Evolutionary conservation across 2,888 invertebrate genomes (phyloP), one percentile per base, ranked within the genome.

Genomic region (Tortrix viridana): DNA sequence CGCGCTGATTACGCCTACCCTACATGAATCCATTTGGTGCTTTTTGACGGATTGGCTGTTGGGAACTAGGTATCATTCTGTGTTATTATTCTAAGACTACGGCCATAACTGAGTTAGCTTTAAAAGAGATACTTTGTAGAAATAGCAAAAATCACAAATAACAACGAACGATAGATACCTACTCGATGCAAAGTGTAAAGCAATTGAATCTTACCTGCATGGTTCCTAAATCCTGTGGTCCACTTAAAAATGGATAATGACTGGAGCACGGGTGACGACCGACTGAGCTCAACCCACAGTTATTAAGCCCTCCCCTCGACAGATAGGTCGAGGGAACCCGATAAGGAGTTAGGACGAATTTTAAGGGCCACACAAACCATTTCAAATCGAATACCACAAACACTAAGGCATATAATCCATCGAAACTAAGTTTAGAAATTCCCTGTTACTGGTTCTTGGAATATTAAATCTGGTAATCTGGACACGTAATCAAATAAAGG

Each of bases 301-400:
- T 77, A 80, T 86, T 87, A 86, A 80, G 81, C 84, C 85, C 84
- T 69, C 72, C 85, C 79, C 83, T 48, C 65, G 79, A 69, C 74
- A 81, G 79, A 88, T 89, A 88, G 74, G 74, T 78, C 66, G 71
- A 82, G 80, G 79, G 75, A 79, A 82, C 73, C 76, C 73, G 79
- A 82, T 81, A 82, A 79, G 75, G 74, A 76, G 72, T 81, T 79
- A 78, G 75, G 71, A 75, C 68, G 71, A 76, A 75, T 74, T 77
- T 74, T 67, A 71, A 68, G 50, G 61, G 52, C 61, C 66, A 61
- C 61, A 58, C 58, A 58, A 55, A 18, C 38, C 38, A 67, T 60
- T 58, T 41, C 41, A 26, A 37, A 52, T 37, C 49, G 19, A 52
- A 53, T 43, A 12, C 0, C 1, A 7, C 14, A 12, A 2, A 2